Evolutionary conservation across 2,888 invertebrate species (phyloP), one percentile per base, ranked within the genome.

Genomic region (Phorcus lineatus): DNA sequence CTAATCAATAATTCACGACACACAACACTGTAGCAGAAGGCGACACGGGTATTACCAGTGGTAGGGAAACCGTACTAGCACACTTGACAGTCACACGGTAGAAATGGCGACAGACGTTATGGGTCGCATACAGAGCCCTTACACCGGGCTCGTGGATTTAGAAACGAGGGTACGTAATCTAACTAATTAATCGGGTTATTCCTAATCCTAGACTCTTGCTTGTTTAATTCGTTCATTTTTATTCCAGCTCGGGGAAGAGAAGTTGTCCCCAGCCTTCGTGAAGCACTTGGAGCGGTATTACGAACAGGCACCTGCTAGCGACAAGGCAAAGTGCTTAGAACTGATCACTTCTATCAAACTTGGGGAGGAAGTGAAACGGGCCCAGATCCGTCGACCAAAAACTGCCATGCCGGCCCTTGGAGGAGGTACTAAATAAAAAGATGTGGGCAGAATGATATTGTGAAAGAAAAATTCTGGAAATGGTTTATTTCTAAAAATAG

Each of bases 301-400:
- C 82, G 85, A 88, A 36, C 90, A 90, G 77, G 88, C 91, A 19
- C 86, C 86, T 40, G 81, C 85, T 7, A 83, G 80, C n/a, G 91
- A 92, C 80, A 87, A 83, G 47, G 88, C 88, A 28, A 89, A 89
- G 83, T 91, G 91, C 80, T 82, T 90, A 78, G 90, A 92, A 74
- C 79, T 91, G 47, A 85, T 91, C 19, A 87, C 90, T 17, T 84
- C 90, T 52, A 82, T 92, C 53, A 84, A 86, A 54, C 55, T 84
- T 7, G 87, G 86, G 53, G 83, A 85, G 31, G 82, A 84, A n/a
- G 76, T 80, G 7, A 78, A 81, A 47, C 80, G 78, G 24, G 67
- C 52, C 47, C 76, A 83, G n/a, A 75, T 75, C 24, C 83, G 81
- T 31, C 79, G 90, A 53, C 90, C 90, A 0, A 84, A 86, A 36